These are phyloP conservation scores for Cyclopterus lumpus DNA, from an alignment of 2,797 vertebrate genomes.

Conservation along the genomic window DNA sequence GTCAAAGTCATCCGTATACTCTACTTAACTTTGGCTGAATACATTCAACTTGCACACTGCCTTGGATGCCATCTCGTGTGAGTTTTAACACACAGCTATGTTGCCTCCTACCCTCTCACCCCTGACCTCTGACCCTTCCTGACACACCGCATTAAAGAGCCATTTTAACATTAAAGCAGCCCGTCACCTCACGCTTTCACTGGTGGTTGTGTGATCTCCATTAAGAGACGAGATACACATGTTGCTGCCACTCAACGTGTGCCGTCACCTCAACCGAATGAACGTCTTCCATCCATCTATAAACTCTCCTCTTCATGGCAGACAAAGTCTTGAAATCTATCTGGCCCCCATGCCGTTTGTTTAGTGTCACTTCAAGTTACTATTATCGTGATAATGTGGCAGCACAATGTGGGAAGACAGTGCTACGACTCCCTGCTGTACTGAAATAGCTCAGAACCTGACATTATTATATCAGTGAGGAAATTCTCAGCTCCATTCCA, in stretches of 20 bases:
- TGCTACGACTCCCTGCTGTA: neutral
- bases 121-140: conserved; percentile 56
- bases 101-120: conserved; percentile 2
- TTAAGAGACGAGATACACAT: conserved; percentile 57
- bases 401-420: neutral
- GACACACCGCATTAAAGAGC: conserved; percentile 60
- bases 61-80: neutral
- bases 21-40: neutral
- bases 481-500: neutral
- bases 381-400: neutral
- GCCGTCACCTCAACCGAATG: conserved; percentile 6
- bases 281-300: neutral
- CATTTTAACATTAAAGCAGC: conserved; percentile 60
- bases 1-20: neutral
- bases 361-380: neutral
- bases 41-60: neutral
- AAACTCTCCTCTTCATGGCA: neutral
- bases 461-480: conserved; percentile 1
- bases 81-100: conserved; percentile 33
- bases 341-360: neutral
- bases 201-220: conserved; percentile 52
- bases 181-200: conserved; percentile 37
- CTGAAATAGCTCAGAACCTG: neutral
- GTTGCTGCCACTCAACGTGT: conserved; percentile 50
- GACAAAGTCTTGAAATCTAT: neutral